These are phyloP conservation scores for Gymnothorax reevesii DNA, from an alignment of 2,797 vertebrate genomes.

Conservation along the genomic window DNA sequence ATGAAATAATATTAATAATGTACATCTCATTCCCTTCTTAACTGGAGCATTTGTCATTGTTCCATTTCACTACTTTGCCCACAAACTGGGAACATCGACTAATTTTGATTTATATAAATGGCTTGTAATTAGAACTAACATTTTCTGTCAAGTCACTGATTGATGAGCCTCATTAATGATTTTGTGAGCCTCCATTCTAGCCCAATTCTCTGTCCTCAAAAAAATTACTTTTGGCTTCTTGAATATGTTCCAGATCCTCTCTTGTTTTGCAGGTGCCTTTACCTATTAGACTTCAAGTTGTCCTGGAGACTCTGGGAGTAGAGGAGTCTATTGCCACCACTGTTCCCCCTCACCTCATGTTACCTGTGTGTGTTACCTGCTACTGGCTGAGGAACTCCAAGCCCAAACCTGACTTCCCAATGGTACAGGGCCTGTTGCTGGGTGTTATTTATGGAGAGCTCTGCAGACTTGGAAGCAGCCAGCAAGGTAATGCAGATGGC, in stretches of 20 bases:
- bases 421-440: conserved; percentile 83
- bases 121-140: background rate
- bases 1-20: background rate
- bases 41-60: background rate
- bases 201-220: background rate
- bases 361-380: conserved; percentile 78
- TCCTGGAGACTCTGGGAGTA: conserved; percentile 78
- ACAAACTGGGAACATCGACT: background rate
- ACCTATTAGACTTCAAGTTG: conserved; percentile 62
- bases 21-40: background rate
- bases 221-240: background rate
- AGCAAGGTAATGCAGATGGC: conserved; percentile 34
- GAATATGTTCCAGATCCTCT: background rate
- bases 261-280: conserved; percentile 66
- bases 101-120: background rate
- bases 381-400: conserved; percentile 78
- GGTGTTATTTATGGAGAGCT: conserved; percentile 82
- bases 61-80: background rate
- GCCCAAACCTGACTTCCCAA: conserved; percentile 67
- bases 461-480: conserved; percentile 47
- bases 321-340: conserved; percentile 63
- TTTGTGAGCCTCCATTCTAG: background rate
- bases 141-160: background rate
- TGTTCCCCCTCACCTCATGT: conserved; percentile 70
- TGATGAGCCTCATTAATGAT: background rate